Conservation (phyloP, 2,113 vertebrate genomes). For the Mungos mungo region DNA sequence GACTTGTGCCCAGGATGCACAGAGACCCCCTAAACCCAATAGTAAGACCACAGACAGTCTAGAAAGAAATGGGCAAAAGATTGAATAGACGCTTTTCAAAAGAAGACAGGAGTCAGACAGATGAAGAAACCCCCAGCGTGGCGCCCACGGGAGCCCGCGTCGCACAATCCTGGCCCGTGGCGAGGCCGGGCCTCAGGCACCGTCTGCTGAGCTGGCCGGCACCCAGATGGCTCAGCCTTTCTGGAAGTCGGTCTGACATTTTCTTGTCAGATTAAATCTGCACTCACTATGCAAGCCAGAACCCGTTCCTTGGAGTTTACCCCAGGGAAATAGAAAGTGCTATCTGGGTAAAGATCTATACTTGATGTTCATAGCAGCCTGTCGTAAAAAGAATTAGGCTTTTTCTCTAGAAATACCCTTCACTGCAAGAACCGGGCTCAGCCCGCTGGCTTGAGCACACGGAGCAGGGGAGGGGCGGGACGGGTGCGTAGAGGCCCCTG, state of each 20-base stretch:
- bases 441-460: too few relatives aligned
- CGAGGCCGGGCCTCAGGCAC: neutral
- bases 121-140: neutral
- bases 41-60: neutral
- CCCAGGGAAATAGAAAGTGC: neutral
- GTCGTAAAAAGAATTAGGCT: neutral
- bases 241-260: neutral
- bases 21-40: neutral
- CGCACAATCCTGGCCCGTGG: rapidly evolving
- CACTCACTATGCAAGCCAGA: neutral
- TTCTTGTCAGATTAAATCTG: neutral
- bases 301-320: neutral
- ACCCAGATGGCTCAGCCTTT: neutral
- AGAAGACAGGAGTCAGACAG: neutral
- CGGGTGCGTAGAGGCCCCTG: too few relatives aligned
- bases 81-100: neutral
- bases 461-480: too few relatives aligned
- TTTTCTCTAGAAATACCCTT: neutral
- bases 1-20: neutral
- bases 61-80: neutral
- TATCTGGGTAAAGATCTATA: neutral
- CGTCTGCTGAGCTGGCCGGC: neutral
- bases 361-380: neutral
- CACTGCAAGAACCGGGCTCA: neutral
- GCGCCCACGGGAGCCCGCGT: neutral